Evolutionary conservation across 2,797 vertebrate species (phyloP), one percentile per base, ranked within the genome.

Genomic region (Ambastaia sidthimunki): DNA sequence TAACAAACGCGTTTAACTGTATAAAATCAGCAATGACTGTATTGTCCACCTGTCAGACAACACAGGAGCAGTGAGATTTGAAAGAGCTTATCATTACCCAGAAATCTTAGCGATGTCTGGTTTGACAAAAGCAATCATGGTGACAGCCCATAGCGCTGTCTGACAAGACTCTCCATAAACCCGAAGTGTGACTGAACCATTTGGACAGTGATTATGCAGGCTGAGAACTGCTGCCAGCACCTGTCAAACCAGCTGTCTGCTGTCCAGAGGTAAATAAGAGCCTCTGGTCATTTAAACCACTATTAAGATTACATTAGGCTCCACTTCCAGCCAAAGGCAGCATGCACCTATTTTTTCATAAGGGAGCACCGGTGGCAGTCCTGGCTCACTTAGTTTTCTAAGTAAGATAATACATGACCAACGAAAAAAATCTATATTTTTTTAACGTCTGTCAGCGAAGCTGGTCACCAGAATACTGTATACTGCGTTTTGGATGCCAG

Each of bases 221-320:
- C 71, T 34, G 66, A 59, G 47, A 77, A 82, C 34, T 77, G 70
- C 78, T 84, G 65, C 67, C 60, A 80, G 70, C 74, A 80, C 74
- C 54, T 78, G 80, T 82, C 80, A 82, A 82, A 79, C 74, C 50
- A 78, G 47, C 47, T 16, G 72, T 71, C 63, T 76, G 54, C 75
- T 66, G 68, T 77, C 81, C 80, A 77, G 74, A 71, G 78, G 77
- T 85, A 82, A 82, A 80, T 80, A 86, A 57, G 48, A 52, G 70
- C 73, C 69, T 82, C 70, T 82, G 70, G 73, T 82, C 71, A 84
- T 82, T 84, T 86, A 80, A 77, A 74, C 74, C 70, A 59, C 77
- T 78, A 82, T 80, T 82, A 80, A 75, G 67, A 62, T 62, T n/a
- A 67, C 63, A 76, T 79, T 74, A 76, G 25, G 48, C 31, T 59